Evolutionary conservation across 2,797 vertebrate species (phyloP).

Genomic region (Pseudochaenichthys georgianus): DNA sequence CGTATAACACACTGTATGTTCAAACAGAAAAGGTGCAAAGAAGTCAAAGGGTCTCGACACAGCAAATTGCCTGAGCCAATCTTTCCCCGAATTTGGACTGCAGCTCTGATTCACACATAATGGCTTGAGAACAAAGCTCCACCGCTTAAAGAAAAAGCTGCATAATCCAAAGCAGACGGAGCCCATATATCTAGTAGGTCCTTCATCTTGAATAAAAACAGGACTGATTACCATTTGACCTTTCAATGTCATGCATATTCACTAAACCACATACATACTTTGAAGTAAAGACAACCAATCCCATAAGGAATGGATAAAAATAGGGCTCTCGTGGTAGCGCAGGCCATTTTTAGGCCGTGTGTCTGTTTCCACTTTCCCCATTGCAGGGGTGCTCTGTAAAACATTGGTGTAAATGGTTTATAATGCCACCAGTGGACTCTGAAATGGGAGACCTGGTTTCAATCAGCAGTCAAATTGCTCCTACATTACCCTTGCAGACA

Average conservation of each 20-base stretch:
- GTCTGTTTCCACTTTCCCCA: conserved; percentile 84
- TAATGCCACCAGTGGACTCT: conserved; percentile 85
- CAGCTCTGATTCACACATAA: conserved; percentile 28
- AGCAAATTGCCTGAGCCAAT: conserved; percentile 38
- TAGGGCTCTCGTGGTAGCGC: conserved; percentile 42
- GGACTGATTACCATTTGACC: conserved; percentile 76
- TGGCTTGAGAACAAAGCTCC: conserved; percentile 14
- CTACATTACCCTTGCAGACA: conserved; percentile 80
- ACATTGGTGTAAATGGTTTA: conserved; percentile 86
- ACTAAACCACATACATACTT: conserved; percentile 55
- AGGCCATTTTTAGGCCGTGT: conserved; percentile 62
- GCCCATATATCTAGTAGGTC: conserved; percentile 41
- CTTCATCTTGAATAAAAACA: conserved; percentile 66
- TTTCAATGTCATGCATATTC: conserved; percentile 71
- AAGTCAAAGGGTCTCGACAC: conserved; percentile 23
- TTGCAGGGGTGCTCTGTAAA: conserved; percentile 81
- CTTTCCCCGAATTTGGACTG: conserved; percentile 21
- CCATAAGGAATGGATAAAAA: conserved; percentile 61
- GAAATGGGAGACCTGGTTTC: conserved; percentile 87
- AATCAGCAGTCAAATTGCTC: conserved; percentile 89
- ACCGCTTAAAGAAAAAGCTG: conserved; percentile 35
- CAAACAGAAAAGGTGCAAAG: conserved; percentile 34
- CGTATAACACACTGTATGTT: conserved; percentile 39
- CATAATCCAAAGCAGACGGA: conserved; percentile 63
- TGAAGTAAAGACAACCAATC: conserved; percentile 60